Evolutionary conservation across 1,140 invertebrate genomes (phyloP).

Genomic region (Dreissena rostriformis): DNA sequence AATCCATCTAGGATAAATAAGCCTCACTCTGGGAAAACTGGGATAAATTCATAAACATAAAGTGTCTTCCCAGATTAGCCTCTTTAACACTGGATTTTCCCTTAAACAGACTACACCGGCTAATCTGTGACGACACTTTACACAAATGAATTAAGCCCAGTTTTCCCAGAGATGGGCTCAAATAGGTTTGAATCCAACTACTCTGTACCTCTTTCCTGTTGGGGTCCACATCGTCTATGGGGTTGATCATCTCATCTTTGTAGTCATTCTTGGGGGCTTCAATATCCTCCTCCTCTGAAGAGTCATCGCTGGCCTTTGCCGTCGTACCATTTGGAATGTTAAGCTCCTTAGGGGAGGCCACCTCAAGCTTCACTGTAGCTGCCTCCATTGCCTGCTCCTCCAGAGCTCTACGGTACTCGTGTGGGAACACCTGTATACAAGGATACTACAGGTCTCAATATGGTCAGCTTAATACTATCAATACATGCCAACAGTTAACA

Average conservation of each 20-base stretch:
- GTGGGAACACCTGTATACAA: constrained; percentile 90
- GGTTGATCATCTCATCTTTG: constrained; percentile 74
- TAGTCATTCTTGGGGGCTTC: constrained; percentile 64
- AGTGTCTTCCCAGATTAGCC: too few relatives aligned
- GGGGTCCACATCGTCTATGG: constrained; percentile 63
- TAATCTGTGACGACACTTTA: too few relatives aligned
- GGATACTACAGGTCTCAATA: neutral
- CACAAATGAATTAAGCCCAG: too few relatives aligned
- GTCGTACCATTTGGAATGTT: neutral
- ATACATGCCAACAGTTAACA: too few relatives aligned
- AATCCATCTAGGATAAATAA: too few relatives aligned
- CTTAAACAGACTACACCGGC: too few relatives aligned
- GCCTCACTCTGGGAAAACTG: too few relatives aligned
- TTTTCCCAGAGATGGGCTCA: constrained; percentile 34
- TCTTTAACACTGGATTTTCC: too few relatives aligned
- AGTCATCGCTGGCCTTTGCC: neutral
- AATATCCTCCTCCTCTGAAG: constrained; percentile 28
- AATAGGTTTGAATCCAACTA: constrained; percentile 35
- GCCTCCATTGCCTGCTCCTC: constrained; percentile 87
- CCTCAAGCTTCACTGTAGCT: constrained; percentile 5
- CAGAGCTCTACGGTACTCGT: constrained; percentile 96
- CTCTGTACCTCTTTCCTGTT: constrained; percentile 52
- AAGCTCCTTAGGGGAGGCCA: neutral
- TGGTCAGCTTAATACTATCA: too few relatives aligned
- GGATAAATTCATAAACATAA: too few relatives aligned